These are phyloP conservation scores for Steinernema khuongi DNA, from an alignment of 1,140 invertebrate genomes.

Conservation along the genomic window DNA sequence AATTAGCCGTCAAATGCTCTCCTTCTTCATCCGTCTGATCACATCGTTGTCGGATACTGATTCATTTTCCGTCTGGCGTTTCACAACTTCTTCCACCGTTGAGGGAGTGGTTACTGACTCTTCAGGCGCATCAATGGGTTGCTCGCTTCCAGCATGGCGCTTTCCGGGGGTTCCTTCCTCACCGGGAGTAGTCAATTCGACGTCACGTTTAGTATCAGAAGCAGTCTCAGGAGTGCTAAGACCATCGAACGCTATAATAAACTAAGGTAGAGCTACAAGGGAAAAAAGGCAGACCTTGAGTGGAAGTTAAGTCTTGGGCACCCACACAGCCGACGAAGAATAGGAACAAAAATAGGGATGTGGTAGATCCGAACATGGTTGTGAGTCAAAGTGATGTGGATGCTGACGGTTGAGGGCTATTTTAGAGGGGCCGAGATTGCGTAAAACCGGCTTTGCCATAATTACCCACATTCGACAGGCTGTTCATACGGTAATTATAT, in stretches of 20 bases:
- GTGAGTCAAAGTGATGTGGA: neutral
- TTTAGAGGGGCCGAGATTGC: constrained; percentile 10
- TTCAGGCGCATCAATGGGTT: neutral
- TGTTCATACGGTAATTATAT: constrained; percentile 14
- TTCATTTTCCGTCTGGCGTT: neutral
- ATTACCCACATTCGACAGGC: neutral
- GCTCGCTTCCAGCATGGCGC: neutral
- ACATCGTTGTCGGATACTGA: neutral
- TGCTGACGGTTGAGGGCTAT: neutral
- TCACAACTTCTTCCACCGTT: neutral
- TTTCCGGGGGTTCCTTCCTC: neutral
- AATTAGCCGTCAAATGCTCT: neutral
- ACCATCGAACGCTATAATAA: neutral
- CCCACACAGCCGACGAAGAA: neutral
- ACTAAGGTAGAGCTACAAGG: neutral
- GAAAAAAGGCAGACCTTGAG: neutral
- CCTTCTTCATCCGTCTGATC: neutral
- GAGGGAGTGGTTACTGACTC: neutral
- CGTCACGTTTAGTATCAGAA: neutral
- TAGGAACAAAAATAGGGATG: neutral
- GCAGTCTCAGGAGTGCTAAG: neutral
- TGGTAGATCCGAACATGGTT: constrained; percentile 1
- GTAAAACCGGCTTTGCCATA: neutral
- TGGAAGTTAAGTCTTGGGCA: neutral
- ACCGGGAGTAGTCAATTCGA: neutral